A percentile compares a stretch with the other conserved stretches of the same genome.
These are phyloP conservation scores for Cephus spinipes DNA, from an alignment of 2,888 invertebrate genomes.

Conservation along the genomic window DNA sequence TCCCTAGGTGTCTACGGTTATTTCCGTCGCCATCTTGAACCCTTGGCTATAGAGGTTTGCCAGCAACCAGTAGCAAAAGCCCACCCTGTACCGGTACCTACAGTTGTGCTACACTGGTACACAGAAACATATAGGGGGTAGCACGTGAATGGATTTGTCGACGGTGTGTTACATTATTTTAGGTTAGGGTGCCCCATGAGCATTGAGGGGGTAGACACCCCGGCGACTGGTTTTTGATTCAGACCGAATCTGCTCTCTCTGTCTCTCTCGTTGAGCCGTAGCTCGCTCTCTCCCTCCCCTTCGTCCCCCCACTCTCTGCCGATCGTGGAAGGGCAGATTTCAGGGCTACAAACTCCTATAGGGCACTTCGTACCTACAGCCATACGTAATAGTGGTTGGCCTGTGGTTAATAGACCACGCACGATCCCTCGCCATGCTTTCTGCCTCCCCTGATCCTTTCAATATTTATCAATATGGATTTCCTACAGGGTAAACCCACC, in stretches of 20 bases:
- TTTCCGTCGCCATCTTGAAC: constrained; percentile 60
- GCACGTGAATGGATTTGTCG: constrained; percentile 53
- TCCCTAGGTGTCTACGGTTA: constrained; percentile 37
- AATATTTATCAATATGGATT: not conserved
- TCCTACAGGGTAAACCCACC: not conserved
- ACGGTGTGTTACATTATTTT: constrained; percentile 55
- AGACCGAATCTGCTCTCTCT: not conserved
- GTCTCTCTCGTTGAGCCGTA: not conserved
- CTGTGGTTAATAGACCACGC: constrained; percentile 39
- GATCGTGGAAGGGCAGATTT: not conserved
- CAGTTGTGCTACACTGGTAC: not conserved
- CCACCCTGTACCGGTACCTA: not conserved
- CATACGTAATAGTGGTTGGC: constrained; percentile 47
- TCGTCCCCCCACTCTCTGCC: constrained; percentile 1
- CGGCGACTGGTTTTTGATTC: not conserved
- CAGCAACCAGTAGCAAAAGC: not conserved
- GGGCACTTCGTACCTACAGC: constrained; percentile 30
- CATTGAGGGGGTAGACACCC: not conserved
- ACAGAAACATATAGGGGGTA: constrained; percentile 35
- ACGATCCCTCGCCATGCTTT: constrained; percentile 4
- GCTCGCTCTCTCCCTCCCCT: not conserved
- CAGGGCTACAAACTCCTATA: constrained; percentile 29
- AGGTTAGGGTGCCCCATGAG: constrained; percentile 22
- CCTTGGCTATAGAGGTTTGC: constrained; percentile 38
- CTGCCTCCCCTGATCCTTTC: not conserved